phyloP scores from a whole-genome alignment of 2,113 vertebrate genomes.

The Globicephala melas region DNA sequence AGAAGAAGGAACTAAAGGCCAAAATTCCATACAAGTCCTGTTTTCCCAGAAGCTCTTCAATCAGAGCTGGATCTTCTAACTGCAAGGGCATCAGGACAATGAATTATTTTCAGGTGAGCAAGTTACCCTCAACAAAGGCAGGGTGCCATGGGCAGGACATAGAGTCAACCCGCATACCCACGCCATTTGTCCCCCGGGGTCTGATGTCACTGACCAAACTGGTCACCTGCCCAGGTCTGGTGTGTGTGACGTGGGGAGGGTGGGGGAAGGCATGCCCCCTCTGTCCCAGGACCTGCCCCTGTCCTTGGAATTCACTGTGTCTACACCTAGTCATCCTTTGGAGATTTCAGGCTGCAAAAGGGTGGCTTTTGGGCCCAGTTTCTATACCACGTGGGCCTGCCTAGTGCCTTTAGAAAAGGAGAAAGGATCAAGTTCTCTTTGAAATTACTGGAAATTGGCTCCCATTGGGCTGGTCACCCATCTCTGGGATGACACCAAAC shows the following conservation, averaged over 20 bases:
- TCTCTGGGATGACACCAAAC: not conserved
- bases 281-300: not conserved
- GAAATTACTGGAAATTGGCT: not conserved
- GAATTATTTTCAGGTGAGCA: not conserved
- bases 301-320: not conserved
- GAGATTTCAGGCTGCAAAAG: not conserved
- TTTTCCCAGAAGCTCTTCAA: not conserved
- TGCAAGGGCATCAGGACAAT: not conserved
- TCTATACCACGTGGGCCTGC: not conserved
- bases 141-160: not conserved
- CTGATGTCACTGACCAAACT: not conserved
- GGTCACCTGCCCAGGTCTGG: rapidly evolving
- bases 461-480: not conserved
- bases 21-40: too few species aligned
- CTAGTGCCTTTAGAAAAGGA: not conserved
- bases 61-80: not conserved
- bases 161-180: not conserved
- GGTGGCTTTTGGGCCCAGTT: not conserved
- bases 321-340: not conserved
- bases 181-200: not conserved
- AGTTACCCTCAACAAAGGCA: too few species aligned
- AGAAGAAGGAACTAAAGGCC: not conserved
- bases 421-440: not conserved
- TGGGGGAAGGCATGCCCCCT: rapidly evolving
- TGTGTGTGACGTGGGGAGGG: too few species aligned